These are phyloP conservation scores for Nothocercus nigrocapillus DNA, from an alignment of 2,113 vertebrate species.

Conservation along the genomic window DNA sequence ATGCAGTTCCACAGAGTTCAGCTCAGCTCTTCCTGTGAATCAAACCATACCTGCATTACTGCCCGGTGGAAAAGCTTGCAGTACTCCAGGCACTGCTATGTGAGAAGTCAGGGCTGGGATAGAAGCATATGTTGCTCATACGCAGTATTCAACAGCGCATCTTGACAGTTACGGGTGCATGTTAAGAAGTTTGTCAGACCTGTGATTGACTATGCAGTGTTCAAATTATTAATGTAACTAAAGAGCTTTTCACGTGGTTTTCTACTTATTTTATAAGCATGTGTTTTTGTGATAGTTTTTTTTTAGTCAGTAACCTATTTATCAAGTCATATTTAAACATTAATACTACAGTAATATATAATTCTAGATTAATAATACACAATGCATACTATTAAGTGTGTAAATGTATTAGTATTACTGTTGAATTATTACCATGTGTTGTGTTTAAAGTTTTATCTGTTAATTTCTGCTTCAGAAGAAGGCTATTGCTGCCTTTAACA, in stretches of 20 bases:
- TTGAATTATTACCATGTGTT: background rate
- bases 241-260: background rate
- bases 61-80: background rate
- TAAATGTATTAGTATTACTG: background rate
- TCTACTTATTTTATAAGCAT: background rate
- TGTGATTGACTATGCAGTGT: background rate
- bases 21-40: background rate
- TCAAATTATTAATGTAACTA: background rate
- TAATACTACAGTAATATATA: background rate
- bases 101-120: background rate
- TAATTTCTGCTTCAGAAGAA: background rate
- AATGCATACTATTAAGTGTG: background rate
- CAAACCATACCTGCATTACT: background rate
- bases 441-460: background rate
- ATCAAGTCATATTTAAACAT: background rate
- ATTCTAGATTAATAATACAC: background rate
- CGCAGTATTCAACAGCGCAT: background rate
- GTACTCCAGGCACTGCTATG: background rate
- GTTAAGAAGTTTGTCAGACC: background rate
- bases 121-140: background rate
- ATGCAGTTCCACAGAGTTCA: background rate
- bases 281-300: background rate
- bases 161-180: background rate
- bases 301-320: background rate
- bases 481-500: background rate